phyloP scores from a whole-genome alignment of 53 echinoderm and acorn worm species.

The Antedon mediterranea region DNA sequence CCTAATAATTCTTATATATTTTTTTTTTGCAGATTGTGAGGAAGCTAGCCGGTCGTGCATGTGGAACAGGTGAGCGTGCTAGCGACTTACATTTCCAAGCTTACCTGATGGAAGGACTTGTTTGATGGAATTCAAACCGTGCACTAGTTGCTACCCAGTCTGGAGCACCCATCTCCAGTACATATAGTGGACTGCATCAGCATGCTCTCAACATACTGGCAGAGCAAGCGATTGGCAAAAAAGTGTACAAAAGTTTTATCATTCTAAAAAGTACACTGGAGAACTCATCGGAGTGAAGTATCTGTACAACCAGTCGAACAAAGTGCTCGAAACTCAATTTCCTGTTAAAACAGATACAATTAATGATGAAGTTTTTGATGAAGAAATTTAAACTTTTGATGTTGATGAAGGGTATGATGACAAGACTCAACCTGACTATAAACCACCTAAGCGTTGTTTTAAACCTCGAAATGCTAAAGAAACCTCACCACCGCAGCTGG shows the following conservation, averaged over 20 bases:
- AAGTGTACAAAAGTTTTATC: not conserved
- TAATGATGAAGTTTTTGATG: constrained; percentile 40
- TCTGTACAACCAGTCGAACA: too few species aligned
- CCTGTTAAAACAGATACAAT: too few species aligned
- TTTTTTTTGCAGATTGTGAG: constrained; percentile 19
- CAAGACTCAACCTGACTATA: too few species aligned
- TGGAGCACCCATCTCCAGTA: not conserved
- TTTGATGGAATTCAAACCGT: constrained; percentile 41
- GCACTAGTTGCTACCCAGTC: constrained; percentile 7
- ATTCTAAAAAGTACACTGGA: constrained; percentile 13
- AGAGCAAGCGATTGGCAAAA: constrained; percentile 1
- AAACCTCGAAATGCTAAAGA: too few species aligned
- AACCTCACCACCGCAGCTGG: too few species aligned
- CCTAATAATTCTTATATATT: too few species aligned
- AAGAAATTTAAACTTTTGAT: not conserved
- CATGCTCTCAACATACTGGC: not conserved
- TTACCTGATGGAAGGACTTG: too few species aligned
- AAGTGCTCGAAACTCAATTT: too few species aligned
- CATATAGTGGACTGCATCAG: constrained; percentile 7
- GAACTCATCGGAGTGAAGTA: constrained; percentile 56
- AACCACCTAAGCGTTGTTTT: too few species aligned
- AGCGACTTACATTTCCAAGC: too few species aligned
- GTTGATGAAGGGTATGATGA: too few species aligned
- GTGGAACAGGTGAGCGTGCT: constrained; percentile 9
- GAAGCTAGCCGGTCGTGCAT: constrained; percentile 20